Percentiles rank a stretch among this genome's conserved stretches.
These are phyloP conservation scores for Vidua macroura DNA, from an alignment of 2,113 vertebrate species.

Conservation along the genomic window DNA sequence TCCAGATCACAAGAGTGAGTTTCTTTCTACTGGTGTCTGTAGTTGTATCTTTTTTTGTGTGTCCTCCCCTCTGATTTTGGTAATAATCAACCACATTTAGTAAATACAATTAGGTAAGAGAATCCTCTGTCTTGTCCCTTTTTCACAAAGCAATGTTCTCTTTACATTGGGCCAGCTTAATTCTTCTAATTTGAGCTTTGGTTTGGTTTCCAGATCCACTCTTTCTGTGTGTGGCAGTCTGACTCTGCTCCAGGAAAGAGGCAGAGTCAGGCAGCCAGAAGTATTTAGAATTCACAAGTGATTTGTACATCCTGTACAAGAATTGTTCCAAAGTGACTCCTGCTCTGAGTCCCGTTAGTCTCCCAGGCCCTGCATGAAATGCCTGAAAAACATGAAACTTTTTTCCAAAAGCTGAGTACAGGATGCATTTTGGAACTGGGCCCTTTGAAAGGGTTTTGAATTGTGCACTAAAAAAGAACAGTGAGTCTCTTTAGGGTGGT, in stretches of 20 bases:
- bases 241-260: not conserved
- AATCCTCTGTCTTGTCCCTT: slow-evolving; percentile 59
- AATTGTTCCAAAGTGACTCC: not conserved
- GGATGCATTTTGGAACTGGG: not conserved
- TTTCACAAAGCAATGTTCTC: slow-evolving; percentile 78
- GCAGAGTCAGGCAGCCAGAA: not conserved
- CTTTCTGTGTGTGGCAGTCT: not conserved
- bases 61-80: slow-evolving; percentile 24
- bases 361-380: not conserved
- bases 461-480: not conserved
- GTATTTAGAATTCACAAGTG: not conserved
- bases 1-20: slow-evolving; percentile 82
- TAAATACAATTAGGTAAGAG: slow-evolving; percentile 53
- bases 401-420: not conserved
- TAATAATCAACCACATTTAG: slow-evolving; percentile 32
- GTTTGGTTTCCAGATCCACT: not conserved
- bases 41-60: slow-evolving; percentile 64
- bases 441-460: not conserved
- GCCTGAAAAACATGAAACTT: not conserved
- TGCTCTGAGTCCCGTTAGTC: not conserved
- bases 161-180: slow-evolving; percentile 72
- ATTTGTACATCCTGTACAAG: not conserved
- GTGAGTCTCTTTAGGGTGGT: not conserved
- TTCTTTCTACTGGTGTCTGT: slow-evolving; percentile 73
- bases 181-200: not conserved